phyloP scores from a whole-genome alignment of 2,113 vertebrate genomes.

The mouse (Mus musculus) region DNA sequence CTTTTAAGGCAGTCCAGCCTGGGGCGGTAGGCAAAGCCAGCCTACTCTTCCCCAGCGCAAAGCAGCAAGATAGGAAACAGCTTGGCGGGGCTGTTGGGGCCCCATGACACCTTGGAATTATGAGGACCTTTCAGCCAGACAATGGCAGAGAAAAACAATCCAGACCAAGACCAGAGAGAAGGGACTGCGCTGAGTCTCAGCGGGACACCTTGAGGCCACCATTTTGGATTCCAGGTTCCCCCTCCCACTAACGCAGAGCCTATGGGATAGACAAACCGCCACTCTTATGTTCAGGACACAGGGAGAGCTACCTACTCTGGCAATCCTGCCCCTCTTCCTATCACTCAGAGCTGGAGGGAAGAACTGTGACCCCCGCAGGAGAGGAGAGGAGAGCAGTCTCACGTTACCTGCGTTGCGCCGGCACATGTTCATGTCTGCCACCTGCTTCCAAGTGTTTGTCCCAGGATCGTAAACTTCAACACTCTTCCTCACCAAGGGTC shows the following conservation, averaged over 20 bases:
- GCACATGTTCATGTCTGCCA: conserved; percentile 99
- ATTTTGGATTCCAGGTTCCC: background rate
- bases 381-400: too few relatives aligned
- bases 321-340: background rate
- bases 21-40: background rate
- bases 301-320: background rate
- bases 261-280: background rate
- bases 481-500: conserved; percentile 97
- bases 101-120: background rate
- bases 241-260: background rate
- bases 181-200: background rate
- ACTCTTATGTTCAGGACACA: background rate
- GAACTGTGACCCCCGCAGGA: too few relatives aligned
- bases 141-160: background rate
- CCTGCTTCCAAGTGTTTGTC: conserved; percentile 95
- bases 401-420: conserved; percentile 94
- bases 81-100: background rate
- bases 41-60: background rate
- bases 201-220: background rate
- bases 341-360: background rate
- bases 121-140: background rate
- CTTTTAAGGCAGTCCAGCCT: background rate
- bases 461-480: conserved; percentile 95
- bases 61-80: background rate
- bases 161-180: background rate